A percentile compares a stretch with the other conserved stretches of the same genome.
Evolutionary conservation across 2,888 invertebrate species (phyloP).

Genomic region (Stenchaetothrips biformis): DNA sequence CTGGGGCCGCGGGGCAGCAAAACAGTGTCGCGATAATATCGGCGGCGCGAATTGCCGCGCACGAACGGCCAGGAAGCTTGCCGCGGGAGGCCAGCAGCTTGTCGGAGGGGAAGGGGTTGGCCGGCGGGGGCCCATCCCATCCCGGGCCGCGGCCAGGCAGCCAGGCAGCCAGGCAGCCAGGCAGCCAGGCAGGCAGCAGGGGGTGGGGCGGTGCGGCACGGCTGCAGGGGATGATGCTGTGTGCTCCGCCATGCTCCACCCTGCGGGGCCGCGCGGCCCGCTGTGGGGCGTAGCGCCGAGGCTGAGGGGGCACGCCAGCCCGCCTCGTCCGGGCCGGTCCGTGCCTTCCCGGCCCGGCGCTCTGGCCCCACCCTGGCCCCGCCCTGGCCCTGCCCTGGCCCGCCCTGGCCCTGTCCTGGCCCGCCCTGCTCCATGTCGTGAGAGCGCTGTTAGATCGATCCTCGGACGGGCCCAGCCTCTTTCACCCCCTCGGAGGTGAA

Average conservation of each 20-base stretch:
- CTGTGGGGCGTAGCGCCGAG: no score
- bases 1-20: no score
- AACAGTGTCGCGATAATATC: no score
- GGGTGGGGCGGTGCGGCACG: neutral
- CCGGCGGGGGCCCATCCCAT: neutral
- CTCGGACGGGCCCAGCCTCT: neutral
- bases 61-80: no score
- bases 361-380: no score
- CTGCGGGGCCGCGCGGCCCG: no score
- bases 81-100: neutral
- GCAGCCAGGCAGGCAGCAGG: neutral
- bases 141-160: neutral
- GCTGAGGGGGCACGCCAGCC: neutral
- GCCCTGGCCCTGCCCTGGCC: neutral
- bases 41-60: no score
- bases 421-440: neutral
- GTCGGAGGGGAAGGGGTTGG: neutral
- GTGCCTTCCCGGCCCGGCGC: no score
- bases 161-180: no score
- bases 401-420: no score
- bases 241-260: no score
- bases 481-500: neutral
- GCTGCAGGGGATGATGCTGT: no score
- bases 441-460: slow-evolving; percentile 2
- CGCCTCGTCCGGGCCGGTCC: neutral